These are phyloP conservation scores for Hyles euphorbiae DNA, from an alignment of 1,140 invertebrate species.

Conservation along the genomic window DNA sequence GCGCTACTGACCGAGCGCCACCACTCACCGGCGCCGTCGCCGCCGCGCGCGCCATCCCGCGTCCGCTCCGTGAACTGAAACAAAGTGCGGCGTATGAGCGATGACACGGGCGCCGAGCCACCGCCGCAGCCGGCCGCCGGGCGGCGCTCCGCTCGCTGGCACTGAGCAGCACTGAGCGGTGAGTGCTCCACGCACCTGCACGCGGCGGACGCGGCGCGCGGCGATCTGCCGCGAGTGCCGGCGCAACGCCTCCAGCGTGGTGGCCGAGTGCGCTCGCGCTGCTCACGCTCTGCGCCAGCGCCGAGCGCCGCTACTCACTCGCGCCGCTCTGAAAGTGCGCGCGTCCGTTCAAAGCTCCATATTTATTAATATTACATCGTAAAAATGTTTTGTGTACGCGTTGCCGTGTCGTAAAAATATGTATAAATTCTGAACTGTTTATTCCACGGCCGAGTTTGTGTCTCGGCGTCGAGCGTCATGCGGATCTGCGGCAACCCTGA, in stretches of 20 bases:
- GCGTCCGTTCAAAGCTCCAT: conserved; percentile 29
- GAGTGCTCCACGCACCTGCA: conserved; percentile 74
- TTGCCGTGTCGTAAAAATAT: conserved; percentile 18
- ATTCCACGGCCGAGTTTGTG: conserved; percentile 1
- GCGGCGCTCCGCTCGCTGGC: background rate
- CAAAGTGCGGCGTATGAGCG: conserved; percentile 19
- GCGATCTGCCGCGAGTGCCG: conserved; percentile 82
- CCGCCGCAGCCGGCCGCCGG: conserved; percentile 3
- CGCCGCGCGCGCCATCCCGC: conserved; percentile 52
- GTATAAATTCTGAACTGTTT: conserved; percentile 12
- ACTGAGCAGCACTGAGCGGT: no score
- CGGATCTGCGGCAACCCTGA: no score
- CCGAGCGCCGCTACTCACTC: conserved; percentile 5
- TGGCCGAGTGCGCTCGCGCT: conserved; percentile 13
- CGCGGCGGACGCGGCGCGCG: conserved; percentile 81
- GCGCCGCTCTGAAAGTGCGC: conserved; percentile 9
- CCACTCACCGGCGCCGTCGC: conserved; percentile 50
- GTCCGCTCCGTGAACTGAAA: conserved; percentile 60
- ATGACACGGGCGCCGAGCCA: conserved; percentile 4
- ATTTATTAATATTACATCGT: conserved; percentile 36
- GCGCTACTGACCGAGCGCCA: conserved; percentile 11
- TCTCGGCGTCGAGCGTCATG: background rate
- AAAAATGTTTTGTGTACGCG: conserved; percentile 28
- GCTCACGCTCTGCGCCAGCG: conserved; percentile 14
- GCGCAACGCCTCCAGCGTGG: conserved; percentile 81